Evolutionary conservation across 2,888 invertebrate species (phyloP), one percentile per base, ranked within the genome.

Genomic region (Philereme vetulata): DNA sequence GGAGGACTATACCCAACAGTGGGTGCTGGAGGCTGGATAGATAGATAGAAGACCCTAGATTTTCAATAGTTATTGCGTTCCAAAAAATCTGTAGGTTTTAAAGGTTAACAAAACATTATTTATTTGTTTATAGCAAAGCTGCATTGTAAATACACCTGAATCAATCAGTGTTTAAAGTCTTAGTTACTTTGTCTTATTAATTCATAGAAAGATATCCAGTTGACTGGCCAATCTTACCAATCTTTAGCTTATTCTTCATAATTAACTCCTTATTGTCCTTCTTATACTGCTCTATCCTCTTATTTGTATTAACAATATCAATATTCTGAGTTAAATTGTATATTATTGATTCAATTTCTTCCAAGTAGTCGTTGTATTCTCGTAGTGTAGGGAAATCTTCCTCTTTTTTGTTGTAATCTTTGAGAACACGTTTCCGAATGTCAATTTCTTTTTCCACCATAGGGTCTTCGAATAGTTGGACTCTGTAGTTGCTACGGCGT

Each of bases 381-480:
- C 94, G 90, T 57, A 98, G 84, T 0, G 95, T 93, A 0, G 90
- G 82, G 82, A 99, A 99, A 85, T 99, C 99, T 69, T 98, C 98
- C 82, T 98, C 97, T 78, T 96, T 97, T 79, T 98, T 98, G 80
- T 98, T 99, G 79, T 96, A 99, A 85, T 99, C 98, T 71, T 95
- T 94, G 8, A 98, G 88, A 32, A 99, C 95, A 70, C 96, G 93
- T 80, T 96, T 96, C 36, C 99, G 93, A 65, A 99, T 98, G 78
- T 99, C 98, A 6, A 99, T 96, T 93, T 99, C 99, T 83, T 99
- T 99, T 86, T 99, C 99, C 0, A 99, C 97, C 90, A 94, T 94
- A 0, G 99, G 94, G 91, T 99, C 99, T 92, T 99, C 99, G 81
- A 99, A 99, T 11, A 98, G 91, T 80, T 99, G 99, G 4, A 98